phyloP scores from a whole-genome alignment of 2,113 vertebrate species.

The Thymallus thymallus region DNA sequence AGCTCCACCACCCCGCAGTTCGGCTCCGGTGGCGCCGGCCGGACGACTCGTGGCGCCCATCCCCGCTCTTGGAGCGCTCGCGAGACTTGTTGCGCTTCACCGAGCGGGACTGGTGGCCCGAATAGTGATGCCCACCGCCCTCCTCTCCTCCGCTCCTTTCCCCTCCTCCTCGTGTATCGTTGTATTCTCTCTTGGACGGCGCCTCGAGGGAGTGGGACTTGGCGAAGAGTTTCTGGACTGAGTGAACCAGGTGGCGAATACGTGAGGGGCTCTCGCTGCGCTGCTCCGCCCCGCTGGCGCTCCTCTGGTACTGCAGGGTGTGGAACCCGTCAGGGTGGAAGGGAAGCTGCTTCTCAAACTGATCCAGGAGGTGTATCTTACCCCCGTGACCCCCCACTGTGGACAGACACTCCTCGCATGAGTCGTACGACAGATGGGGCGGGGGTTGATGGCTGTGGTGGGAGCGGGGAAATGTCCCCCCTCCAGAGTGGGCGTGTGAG shows the following conservation, averaged over 20 bases:
- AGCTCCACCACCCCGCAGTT: slow-evolving; percentile 97
- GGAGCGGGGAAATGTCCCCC: slow-evolving; percentile 95
- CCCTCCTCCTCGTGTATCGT: slow-evolving; percentile 76
- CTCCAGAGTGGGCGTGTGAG: slow-evolving; percentile 72
- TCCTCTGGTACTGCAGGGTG: slow-evolving; percentile 93
- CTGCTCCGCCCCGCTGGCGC: slow-evolving; percentile 82
- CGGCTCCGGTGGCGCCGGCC: slow-evolving; percentile 87
- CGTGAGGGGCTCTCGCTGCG: slow-evolving; percentile 97
- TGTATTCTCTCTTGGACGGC: slow-evolving; percentile 90
- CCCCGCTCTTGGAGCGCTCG: slow-evolving; percentile 88
- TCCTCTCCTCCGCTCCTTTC: slow-evolving; percentile 86
- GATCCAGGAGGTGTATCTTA: slow-evolving; percentile 94
- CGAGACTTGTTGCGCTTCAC: slow-evolving; percentile 85
- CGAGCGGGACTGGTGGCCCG: slow-evolving; percentile 83
- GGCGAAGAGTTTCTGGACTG: slow-evolving; percentile 96
- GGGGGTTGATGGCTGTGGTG: slow-evolving; percentile 87
- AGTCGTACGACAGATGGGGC: slow-evolving; percentile 82
- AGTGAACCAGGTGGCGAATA: slow-evolving; percentile 97
- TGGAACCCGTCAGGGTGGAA: slow-evolving; percentile 98
- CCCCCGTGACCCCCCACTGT: slow-evolving; percentile 67
- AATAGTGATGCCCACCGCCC: slow-evolving; percentile 62
- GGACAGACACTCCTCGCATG: slow-evolving; percentile 92
- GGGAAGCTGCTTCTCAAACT: slow-evolving; percentile 96
- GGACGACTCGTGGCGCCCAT: slow-evolving; percentile 80
- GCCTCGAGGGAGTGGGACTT: slow-evolving; percentile 98